Base-by-base conservation (phyloP, 2,888 invertebrate genomes). In the Orthonevra nobilis region DNA sequence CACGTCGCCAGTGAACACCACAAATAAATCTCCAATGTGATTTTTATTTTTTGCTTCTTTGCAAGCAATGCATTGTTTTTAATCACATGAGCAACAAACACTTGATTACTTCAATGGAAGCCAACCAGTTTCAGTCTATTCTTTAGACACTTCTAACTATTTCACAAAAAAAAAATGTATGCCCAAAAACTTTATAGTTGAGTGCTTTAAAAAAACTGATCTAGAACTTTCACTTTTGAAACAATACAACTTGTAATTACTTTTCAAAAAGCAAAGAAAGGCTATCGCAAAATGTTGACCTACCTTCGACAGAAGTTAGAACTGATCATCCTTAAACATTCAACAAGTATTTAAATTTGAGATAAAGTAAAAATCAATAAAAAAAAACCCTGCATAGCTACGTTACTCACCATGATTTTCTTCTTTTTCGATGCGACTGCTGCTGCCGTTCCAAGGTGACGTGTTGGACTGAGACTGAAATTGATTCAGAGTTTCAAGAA, bases 361-460 rank as follows among this genome's bases (percentile, higher is more conserved):
- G n/a, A n/a, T n/a, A n/a, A n/a, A n/a, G n/a, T n/a, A n/a, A n/a
- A n/a, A n/a, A n/a, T n/a, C n/a, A n/a, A n/a, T n/a, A n/a, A n/a
- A n/a, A n/a, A n/a, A n/a, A n/a, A n/a, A n/a, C n/a, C n/a, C n/a
- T n/a, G n/a, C n/a, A n/a, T n/a, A n/a, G n/a, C n/a, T n/a, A n/a
- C n/a, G n/a, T n/a, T n/a, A 20, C 75, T 82, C 56, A 82, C 82
- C 82, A 82, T n/a, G n/a, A n/a, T 82, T 64, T 73, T 77, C 50
- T 48, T 81, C 40, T 56, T 63, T 19, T 64, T 58, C 1, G 52
- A 28, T 19, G 48, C 36, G 52, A 60, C n/a, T 30, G 26, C 19
- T 12, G 46, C 26, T 32, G 46, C 34, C 42, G 61, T 44, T 54
- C 4, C 46, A 32, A 44, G 19, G 12, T 77, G 52, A 72, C 64